phyloP scores from a whole-genome alignment of 1,140 invertebrate species.

The Colletes latitarsis region DNA sequence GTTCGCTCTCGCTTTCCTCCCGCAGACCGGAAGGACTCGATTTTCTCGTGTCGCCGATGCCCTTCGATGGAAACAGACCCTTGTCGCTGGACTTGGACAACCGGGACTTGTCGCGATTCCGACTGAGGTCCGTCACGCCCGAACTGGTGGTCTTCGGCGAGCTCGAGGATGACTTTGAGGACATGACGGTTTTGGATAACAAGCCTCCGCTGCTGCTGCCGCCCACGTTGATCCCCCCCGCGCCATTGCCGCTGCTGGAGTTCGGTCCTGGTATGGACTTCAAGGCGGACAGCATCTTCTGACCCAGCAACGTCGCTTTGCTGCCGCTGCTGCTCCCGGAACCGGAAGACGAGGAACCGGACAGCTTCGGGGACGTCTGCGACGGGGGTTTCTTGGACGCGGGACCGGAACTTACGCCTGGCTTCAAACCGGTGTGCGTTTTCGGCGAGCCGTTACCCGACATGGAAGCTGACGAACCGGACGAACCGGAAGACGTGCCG shows the following conservation, averaged over 20 bases:
- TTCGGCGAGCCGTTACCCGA: conserved; percentile 85
- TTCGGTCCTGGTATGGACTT: conserved; percentile 71
- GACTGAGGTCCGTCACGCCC: conserved; percentile 81
- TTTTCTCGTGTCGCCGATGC: conserved; percentile 82
- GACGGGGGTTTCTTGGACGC: conserved; percentile 88
- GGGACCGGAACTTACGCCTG: conserved; percentile 90
- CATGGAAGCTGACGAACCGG: conserved; percentile 65
- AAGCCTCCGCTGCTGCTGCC: conserved; percentile 55
- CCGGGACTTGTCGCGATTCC: conserved; percentile 82
- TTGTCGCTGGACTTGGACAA: conserved; percentile 83
- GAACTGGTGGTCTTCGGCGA: conserved; percentile 78
- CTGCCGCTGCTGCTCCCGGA: conserved; percentile 55
- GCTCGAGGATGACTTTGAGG: conserved; percentile 77
- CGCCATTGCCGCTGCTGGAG: conserved; percentile 48
- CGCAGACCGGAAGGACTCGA: conserved; percentile 84
- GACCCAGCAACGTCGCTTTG: conserved; percentile 72
- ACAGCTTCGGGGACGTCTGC: conserved; percentile 78
- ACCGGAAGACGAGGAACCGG: conserved; percentile 61
- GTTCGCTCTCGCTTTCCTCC: conserved; percentile 84
- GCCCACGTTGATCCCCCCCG: neutral
- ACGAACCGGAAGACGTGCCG: conserved; percentile 66
- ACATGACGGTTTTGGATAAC: conserved; percentile 63
- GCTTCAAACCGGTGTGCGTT: conserved; percentile 91
- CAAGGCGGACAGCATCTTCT: conserved; percentile 80
- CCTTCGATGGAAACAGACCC: conserved; percentile 84